Evolutionary conservation across 2,113 vertebrate species (phyloP).

Genomic region (Sigmodon hispidus): DNA sequence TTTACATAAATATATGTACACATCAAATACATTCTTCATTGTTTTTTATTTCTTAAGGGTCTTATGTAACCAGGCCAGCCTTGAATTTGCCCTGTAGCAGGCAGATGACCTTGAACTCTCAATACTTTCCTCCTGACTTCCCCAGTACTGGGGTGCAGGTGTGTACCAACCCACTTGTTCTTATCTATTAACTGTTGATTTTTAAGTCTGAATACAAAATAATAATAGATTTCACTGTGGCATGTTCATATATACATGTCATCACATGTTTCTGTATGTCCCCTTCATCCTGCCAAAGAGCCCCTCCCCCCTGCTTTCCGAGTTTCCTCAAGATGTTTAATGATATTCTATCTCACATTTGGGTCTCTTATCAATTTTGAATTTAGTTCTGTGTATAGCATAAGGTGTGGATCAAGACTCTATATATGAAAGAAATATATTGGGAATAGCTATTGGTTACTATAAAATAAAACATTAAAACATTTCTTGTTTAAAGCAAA

Average conservation of each 20-base stretch:
- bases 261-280: background rate
- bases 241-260: background rate
- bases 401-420: background rate
- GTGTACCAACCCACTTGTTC: background rate
- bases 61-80: background rate
- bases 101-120: background rate
- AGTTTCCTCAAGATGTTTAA: background rate
- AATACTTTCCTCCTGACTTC: background rate
- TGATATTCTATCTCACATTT: background rate
- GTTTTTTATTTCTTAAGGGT: background rate
- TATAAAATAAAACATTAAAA: background rate
- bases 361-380: background rate
- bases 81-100: background rate
- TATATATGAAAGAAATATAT: background rate
- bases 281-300: background rate
- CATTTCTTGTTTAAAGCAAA: constrained; percentile 1
- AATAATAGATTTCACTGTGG: background rate
- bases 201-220: background rate
- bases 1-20: too few species aligned
- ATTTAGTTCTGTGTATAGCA: background rate
- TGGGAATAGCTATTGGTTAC: background rate
- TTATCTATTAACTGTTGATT: background rate
- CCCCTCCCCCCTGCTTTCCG: background rate
- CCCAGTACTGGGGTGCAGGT: background rate
- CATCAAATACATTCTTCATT: background rate